Base-by-base conservation (phyloP, 2,797 vertebrate genomes). In the Heterohyrax brucei region DNA sequence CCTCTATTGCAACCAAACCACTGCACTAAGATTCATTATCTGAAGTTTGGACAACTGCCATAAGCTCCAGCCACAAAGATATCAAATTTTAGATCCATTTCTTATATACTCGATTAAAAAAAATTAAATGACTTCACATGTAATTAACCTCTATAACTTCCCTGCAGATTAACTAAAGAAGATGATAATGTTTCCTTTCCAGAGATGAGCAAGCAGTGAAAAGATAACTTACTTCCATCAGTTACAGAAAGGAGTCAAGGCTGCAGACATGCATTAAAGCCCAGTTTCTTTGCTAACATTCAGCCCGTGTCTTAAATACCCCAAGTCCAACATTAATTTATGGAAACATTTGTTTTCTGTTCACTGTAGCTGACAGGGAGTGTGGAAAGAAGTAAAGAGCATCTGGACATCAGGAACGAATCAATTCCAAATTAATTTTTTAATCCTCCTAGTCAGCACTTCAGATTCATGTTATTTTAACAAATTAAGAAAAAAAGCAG, bases 71-170 rank as follows among this genome's bases (percentile, higher is more conserved):
- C 91, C 94, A 95, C 16, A 93, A 90, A 16, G 93, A 95, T 73
- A 90, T 79, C 89, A 95, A 92, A 90, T 94, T 96, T 95, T 88
- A 96, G 93, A 92, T 92, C 59, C 53, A 94, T 97, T 96, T 95
- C 95, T 82, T 80, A 94, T 28, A 94, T 73, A 90, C 64, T 75
- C 92, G 92, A 95, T 97, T 97, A 95, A 95, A 95, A 95, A 56
- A 5, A 73, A 90, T 80, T 73, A 85, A 97, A 96, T 95, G 86
- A 87, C 85, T 96, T 95, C 93, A 92, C 89, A 96, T 95, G 95
- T 96, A 94, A 97, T 97, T 96, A 97, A 96, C 94, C 95, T 97
- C 87, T 39, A 68, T 70, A 88, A 96, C 66, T 88, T 96, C 85
- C 83, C 85, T 83, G 50, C n/a, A 94, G 96, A 96, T 95, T 93